phyloP scores from a whole-genome alignment of 2,797 vertebrate species.

The Gephyroberyx darwinii region DNA sequence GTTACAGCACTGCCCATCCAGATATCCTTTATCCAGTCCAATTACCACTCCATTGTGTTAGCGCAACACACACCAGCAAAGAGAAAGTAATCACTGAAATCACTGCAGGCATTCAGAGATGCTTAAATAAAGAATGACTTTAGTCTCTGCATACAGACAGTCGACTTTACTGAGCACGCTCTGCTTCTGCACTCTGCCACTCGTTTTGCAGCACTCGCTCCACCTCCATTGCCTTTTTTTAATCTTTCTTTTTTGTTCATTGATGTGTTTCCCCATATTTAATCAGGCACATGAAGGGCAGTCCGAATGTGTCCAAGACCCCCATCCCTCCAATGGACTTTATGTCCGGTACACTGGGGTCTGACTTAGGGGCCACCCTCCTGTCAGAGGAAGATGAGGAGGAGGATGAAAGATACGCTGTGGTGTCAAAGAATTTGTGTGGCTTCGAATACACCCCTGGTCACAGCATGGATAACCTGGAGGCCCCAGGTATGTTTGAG shows the following conservation, averaged over 20 bases:
- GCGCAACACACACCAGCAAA: conserved; percentile 61
- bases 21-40: conserved; percentile 79
- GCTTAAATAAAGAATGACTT: conserved; percentile 22
- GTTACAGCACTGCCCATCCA: conserved; percentile 79
- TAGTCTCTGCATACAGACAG: conserved; percentile 48
- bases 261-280: conserved; percentile 57
- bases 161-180: conserved; percentile 45
- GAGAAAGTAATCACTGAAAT: conserved; percentile 75
- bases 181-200: conserved; percentile 45
- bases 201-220: conserved; percentile 39
- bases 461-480: conserved; percentile 88
- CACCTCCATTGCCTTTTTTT: conserved; percentile 20
- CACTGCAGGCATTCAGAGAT: conserved; percentile 63
- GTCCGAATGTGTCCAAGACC: conserved; percentile 86
- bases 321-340: conserved; percentile 89
- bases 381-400: conserved; percentile 88
- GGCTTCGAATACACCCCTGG: conserved; percentile 89
- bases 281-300: conserved; percentile 93
- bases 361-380: conserved; percentile 90
- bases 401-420: conserved; percentile 78
- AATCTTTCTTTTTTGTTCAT: conserved; percentile 12
- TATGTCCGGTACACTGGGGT: conserved; percentile 89
- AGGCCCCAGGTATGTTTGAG: conserved; percentile 86
- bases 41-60: conserved; percentile 81
- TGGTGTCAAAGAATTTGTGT: conserved; percentile 87